Base-by-base conservation (phyloP, 1,140 invertebrate species). In the Drosophila elegans region DNA sequence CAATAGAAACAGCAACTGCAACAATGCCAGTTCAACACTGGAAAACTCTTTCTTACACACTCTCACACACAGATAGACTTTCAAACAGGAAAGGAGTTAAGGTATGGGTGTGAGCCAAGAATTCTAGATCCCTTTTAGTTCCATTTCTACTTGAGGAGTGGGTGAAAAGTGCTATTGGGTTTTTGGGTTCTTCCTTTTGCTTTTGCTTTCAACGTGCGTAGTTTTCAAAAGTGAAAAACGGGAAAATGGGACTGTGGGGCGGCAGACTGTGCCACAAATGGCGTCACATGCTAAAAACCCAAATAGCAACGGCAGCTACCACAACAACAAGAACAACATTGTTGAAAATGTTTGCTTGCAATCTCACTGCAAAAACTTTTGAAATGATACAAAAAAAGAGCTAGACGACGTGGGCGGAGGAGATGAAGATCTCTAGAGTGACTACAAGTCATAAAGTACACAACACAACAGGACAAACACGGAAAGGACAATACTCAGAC, bases 401-500 rank as follows among this genome's bases (percentile, higher is more conserved):
- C 49, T 36, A 52, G 36, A 71, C 34, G 41, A 34, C 13, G 56
- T 41, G 39, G 11, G 62, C 2, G 52, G 32, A 12, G 29, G 46
- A 53, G 52, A 36, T 51, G 55, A 45, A 60, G 36, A 83, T 71
- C 56, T 71, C 60, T 77, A 67, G 67, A 74, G 68, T 74, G 78
- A 80, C 82, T 78, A 86, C 78, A 88, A 88, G 82, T 88, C 79
- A 88, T 86, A 86, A 88, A 86, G 74, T 88, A 79, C 79, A 78
- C 62, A 88, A 55, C 44, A 79, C 25, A 72, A 73, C 66, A 72
- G 59, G 63, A 45, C 64, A 68, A 78, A 75, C 74, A 72, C 29
- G 21, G 59, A 59, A 32, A 55, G 56, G 68, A 73, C 53, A 69
- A 59, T 57, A 56, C 44, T 9, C 49, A 77, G 51, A 66, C 73